phyloP scores from a whole-genome alignment of 2,113 vertebrate species.

The Paramormyrops kingsleyae region DNA sequence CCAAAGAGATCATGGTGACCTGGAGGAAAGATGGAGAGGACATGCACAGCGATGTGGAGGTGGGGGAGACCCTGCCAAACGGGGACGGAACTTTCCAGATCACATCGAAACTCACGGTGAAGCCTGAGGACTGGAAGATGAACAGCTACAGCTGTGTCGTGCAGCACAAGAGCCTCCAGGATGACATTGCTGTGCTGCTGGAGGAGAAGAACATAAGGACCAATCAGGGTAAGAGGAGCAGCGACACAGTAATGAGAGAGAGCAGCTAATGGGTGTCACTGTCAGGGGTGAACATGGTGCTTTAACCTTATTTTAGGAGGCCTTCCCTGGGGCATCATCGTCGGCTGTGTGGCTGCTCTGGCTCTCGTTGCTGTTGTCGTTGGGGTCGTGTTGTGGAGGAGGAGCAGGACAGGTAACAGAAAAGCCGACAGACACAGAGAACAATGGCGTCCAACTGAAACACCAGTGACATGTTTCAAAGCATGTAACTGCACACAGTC shows the following conservation, averaged over 20 bases:
- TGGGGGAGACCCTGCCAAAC: conserved; percentile 40
- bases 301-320: not conserved
- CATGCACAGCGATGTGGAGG: too few species aligned
- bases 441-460: not conserved
- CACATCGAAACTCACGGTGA: conserved; percentile 18
- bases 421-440: not conserved
- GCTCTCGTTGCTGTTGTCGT: not conserved
- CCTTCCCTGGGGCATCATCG: not conserved
- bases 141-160: too few species aligned
- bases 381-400: not conserved
- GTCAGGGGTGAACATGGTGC: not conserved
- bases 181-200: not conserved
- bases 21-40: too few species aligned
- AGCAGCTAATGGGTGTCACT: not conserved
- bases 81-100: conserved; percentile 45
- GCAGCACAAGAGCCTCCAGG: conserved; percentile 9
- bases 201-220: not conserved
- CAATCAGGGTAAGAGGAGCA: not conserved
- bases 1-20: too few species aligned
- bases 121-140: not conserved
- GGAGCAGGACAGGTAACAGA: not conserved
- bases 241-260: too few species aligned
- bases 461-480: too few species aligned
- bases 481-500: not conserved
- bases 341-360: not conserved